Evolutionary conservation across 2,113 vertebrate species (phyloP), one percentile per base, ranked within the genome.

Genomic region (Heloderma charlesbogerti): DNA sequence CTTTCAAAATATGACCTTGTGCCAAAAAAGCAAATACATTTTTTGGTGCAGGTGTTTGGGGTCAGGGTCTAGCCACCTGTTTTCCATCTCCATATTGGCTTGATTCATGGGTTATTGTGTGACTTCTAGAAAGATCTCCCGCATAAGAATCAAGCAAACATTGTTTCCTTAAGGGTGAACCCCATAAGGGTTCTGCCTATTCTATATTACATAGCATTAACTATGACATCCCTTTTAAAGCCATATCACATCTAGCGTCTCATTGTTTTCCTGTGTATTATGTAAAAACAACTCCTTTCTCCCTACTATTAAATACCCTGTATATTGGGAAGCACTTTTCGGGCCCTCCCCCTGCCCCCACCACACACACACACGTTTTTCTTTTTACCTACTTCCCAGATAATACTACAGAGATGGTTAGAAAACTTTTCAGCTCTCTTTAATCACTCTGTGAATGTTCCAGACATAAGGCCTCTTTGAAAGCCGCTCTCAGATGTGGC

Each of bases 371-470:
- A n/a, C n/a, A n/a, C n/a, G n/a, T n/a, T 63, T 45, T 79, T n/a
- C 60, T 82, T 74, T 72, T 72, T 13, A 90, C 37, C 90, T 18
- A 84, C 77, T 88, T 91, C 80, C 84, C 85, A 77, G 13, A 72
- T 95, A 78, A 31, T 43, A 31, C 88, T 82, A 78, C 77, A 74
- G 90, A 66, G 25, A 78, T 48, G 37, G 16, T 25, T 74, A 81
- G 63, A 77, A 54, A 88, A 71, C 78, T 78, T 79, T 89, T 88
- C 79, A 25, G 0, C 0, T 90, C 16, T 29, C 90, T 95, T 96
- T 93, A 81, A 93, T 94, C n/a, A 0, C 18, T 81, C n/a, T 86
- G 0, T 91, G 69, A 29, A 84, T 93, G 69, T 90, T 85, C 22
- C 48, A 90, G 74, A 29, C 6, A 74, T 87, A 51, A 71, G 43